Evolutionary conservation across 2,113 vertebrate genomes (phyloP).

Genomic region (Nerophis ophidion): DNA sequence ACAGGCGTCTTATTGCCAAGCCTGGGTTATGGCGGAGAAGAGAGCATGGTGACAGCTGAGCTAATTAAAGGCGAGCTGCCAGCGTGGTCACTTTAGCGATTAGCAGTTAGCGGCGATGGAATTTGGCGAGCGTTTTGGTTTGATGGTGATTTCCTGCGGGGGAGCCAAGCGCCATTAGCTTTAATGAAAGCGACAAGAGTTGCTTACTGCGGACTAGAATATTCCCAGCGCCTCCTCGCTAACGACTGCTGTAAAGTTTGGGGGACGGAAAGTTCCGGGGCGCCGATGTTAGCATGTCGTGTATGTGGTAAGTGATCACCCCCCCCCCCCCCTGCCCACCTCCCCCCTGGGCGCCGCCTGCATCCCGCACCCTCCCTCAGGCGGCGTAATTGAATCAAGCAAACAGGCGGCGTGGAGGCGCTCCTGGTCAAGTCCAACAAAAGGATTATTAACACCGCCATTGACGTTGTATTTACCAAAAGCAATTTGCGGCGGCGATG

Average conservation of each 20-base stretch:
- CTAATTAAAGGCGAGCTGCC: background rate
- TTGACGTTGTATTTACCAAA: constrained; percentile 69
- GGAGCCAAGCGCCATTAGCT: constrained; percentile 28
- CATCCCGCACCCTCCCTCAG: constrained; percentile 58
- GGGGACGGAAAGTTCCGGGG: background rate
- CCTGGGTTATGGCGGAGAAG: no score
- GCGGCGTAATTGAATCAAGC: constrained; percentile 66
- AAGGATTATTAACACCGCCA: constrained; percentile 65
- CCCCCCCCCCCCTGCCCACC: no score
- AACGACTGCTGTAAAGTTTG: constrained; percentile 3
- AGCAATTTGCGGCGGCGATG: constrained; percentile 57
- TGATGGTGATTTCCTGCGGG: constrained; percentile 23
- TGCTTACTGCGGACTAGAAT: constrained; percentile 27
- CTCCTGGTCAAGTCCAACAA: constrained; percentile 69
- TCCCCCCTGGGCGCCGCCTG: constrained; percentile 51
- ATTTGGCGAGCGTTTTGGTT: constrained; percentile 28
- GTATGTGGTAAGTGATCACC: constrained; percentile 59
- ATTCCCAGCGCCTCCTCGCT: constrained; percentile 40
- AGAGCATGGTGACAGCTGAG: no score
- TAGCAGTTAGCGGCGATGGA: constrained; percentile 4
- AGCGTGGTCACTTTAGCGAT: background rate
- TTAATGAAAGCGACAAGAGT: constrained; percentile 47
- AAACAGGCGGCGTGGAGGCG: constrained; percentile 43
- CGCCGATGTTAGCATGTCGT: no score
- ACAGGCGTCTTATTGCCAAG: no score